Conservation (phyloP, 35 echinoderm and acorn worm genomes). For the Heliocidaris tuberculata region DNA sequence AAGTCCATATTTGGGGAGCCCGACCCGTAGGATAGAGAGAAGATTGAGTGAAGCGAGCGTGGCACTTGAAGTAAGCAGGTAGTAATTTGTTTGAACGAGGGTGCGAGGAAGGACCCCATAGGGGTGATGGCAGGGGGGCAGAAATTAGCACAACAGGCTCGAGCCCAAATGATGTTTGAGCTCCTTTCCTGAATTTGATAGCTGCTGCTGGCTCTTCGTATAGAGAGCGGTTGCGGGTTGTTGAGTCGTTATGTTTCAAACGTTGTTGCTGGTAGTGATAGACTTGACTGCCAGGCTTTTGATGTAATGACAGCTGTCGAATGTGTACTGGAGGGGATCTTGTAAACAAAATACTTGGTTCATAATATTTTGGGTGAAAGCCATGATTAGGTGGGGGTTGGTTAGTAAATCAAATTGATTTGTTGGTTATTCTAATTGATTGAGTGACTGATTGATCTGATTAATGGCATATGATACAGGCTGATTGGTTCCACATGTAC, state of each 20-base stretch:
- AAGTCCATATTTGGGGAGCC: constrained; percentile 34
- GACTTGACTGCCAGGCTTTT: not conserved
- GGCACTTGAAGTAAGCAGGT: not conserved
- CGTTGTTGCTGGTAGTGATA: not conserved
- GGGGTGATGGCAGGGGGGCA: not conserved
- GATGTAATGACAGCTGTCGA: not conserved
- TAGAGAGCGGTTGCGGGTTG: not conserved
- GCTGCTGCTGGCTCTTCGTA: not conserved
- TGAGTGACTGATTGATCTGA: not conserved
- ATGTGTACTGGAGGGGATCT: not conserved
- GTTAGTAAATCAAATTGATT: not conserved
- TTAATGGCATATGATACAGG: too few relatives aligned
- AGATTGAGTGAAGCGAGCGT: not conserved
- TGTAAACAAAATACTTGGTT: not conserved
- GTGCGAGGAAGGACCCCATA: not conserved
- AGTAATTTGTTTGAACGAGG: constrained; percentile 2
- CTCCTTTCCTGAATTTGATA: constrained; percentile 1
- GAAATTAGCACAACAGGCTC: not conserved
- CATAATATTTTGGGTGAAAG: not conserved
- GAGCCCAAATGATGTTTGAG: not conserved
- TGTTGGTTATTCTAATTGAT: not conserved
- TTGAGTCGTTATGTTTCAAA: not conserved
- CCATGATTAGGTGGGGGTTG: not conserved
- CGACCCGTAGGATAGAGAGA: not conserved
- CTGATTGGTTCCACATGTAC: too few relatives aligned